Base-by-base conservation (phyloP, 1,140 invertebrate species). In the Diorhabda sublineata region DNA sequence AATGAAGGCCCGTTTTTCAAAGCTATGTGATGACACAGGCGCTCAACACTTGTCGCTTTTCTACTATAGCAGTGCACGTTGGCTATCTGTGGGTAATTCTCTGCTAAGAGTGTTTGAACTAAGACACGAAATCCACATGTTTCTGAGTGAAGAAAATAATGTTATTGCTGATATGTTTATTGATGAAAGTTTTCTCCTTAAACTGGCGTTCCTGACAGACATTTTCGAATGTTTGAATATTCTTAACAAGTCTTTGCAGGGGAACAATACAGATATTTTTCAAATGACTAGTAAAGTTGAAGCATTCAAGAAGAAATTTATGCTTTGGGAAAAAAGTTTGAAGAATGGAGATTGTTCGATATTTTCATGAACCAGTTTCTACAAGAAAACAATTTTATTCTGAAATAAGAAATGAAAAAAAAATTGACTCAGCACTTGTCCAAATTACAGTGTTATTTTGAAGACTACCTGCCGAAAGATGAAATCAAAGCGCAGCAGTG, bases 1-100 rank as follows among this genome's bases (percentile, higher is more conserved):
- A 47, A 64, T 71, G 45, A 65, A 73, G 60, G 67, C 56, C 58
- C 56, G 47, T 4, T 69, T 71, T 59, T 60, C 64, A 61, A 60
- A 44, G 42, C 64, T 73, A 61, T 74, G 62, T 45, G 57, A 71
- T 58, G 66, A 70, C 69, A 73, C 69, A 68, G 71, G 59, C 8
- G 65, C 66, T 45, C 69, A 67, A 68, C 61, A 11, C 11, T 11
- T 0, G 11, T 11, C 11, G 11, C 11, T 0, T 11, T 11, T 11
- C 0, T 11, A 11, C 11, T 11, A 11, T 11, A 11, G 11, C 11
- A 11, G 11, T 11, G 11, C 11, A 11, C 11, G 11, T 0, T 11
- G 11, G 11, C 11, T 11, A 11, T 11, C 11, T 11, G 11, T 11
- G 11, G 11, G 11, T 0, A 11, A 0, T 11, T 11, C 11, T 11